Evolutionary conservation across 2,113 vertebrate species (phyloP), one percentile per base, ranked within the genome.

Genomic region (Oryzias woworae): DNA sequence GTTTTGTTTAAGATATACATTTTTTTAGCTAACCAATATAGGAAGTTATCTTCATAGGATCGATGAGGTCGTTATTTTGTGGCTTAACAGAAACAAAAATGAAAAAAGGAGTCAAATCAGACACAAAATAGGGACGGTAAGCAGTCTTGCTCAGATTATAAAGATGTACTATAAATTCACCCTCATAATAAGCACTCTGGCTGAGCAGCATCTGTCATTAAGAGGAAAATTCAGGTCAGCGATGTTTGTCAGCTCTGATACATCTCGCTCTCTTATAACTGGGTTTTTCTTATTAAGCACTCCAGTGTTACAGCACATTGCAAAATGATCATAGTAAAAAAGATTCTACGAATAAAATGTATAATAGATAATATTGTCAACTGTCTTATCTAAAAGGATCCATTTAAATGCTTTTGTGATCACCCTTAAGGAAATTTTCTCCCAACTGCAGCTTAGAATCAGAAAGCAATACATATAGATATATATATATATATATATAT

Each of bases 171-270:
- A 28, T 60, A 57, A 75, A 78, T 74, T 77, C 55, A 58, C 51
- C 72, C 26, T 45, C 70, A 70, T 80, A 78, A 73, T 73, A 73
- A 78, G 71, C 8, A 4, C 59, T 68, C 58, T 70, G 62, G 67
- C 57, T 73, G 58, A 57, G 59, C 58, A 53, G 47, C 78, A 78
- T 80, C 79, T 78, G 78, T 78, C 77, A 75, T 82, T 73, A 79
- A 50, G 67, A 73, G 58, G 53, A 63, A 69, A 75, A 81, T 70
- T 71, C 55, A 81, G 82, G 84, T 88, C 82, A 81, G 49, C 1
- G 7, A 28, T 53, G 43, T 73, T 81, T 80, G 71, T 67, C 69
- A 74, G 60, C 12, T 10, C 59, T 85, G 73, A 77, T 61, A 57
- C 62, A 77, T 76, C 44, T 76, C 46, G 36, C 36, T 36, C 36